These are phyloP conservation scores for Ailuropoda melanoleuca DNA, from an alignment of 2,113 vertebrate species.

Conservation along the genomic window DNA sequence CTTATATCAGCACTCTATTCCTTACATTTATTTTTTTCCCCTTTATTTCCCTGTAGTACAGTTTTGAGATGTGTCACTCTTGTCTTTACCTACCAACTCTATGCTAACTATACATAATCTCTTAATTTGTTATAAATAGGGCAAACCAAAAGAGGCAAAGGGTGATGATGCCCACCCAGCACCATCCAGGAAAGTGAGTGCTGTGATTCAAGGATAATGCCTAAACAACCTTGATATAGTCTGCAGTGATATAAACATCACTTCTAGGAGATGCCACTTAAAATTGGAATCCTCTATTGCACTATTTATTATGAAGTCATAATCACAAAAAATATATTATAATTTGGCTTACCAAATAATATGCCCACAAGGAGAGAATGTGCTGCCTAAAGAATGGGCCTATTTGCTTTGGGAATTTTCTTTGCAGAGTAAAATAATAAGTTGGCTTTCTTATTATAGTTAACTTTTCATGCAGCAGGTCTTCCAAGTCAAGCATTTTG, in stretches of 20 bases:
- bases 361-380: not conserved
- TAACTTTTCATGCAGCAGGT: not conserved
- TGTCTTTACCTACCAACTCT: not conserved
- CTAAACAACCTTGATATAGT: not conserved
- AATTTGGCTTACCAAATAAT: slow-evolving; percentile 31
- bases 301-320: not conserved
- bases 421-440: not conserved
- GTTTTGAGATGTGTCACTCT: not conserved
- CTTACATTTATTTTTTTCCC: not conserved
- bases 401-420: not conserved
- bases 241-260: not conserved
- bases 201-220: not conserved
- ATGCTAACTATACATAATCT: not conserved
- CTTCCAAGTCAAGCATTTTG: not conserved
- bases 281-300: not conserved
- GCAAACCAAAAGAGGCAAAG: not conserved
- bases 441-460: not conserved
- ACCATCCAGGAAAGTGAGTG: not conserved
- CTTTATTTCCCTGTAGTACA: not conserved
- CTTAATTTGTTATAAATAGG: not conserved
- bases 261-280: not conserved
- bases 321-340: not conserved
- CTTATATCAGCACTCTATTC: not conserved
- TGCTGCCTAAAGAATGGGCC: not conserved
- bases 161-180: fast-evolving